Base-by-base conservation (phyloP, 30 jellyfish, hydroid and myxozoan genomes). In the Cassiopea andromeda region DNA sequence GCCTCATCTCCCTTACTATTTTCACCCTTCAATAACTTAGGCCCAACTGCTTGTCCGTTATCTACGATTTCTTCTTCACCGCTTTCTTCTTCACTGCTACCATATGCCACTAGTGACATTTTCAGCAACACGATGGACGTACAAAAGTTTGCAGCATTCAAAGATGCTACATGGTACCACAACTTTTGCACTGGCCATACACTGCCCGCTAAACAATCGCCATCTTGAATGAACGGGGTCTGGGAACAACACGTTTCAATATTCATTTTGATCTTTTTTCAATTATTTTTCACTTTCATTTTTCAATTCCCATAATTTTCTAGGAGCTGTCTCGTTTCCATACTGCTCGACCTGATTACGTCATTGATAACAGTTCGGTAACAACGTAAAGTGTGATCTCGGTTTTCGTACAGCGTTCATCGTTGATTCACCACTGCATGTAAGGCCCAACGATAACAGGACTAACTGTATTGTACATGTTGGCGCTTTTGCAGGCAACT, bases 41-140 rank as follows among this genome's bases (percentile, higher is more conserved):
- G 94, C 90, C 94, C 82, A 46, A 66, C 80, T 47, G 54, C 80
- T 48, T 67, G 80, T 27, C 57, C 68, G 38, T 10, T 43, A 43
- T 67, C 58, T 59, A 44, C 60, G 18, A 2, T 46, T 6, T 77
- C 89, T 66, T 87, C 94, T 27, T 81, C 86, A 17, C 73, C 87
- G 3, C 90, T 81, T 61, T 87, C 94, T 27, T 87, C 94, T 27
- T 75, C 94, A 87, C 94, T 87, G 81, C 94, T 87, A 60, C 46
- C 94, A 78, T 87, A 87, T 50, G 94, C 94, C 68, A 87, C 94
- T 59, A 87, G 75, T 8, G 94, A 87, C 94, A 87, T 87, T 64
- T 45, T 68, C 17, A 12, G 16, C 7, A 10, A 3, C 64, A 6
- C 12, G 12, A 6, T 54, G 12, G 10, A 10, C 64, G 7, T 54